A percentile compares a stretch with the other conserved stretches of the same genome.
Conservation (phyloP, 1,140 invertebrate genomes). For the Drosophila biarmipes region DNA sequence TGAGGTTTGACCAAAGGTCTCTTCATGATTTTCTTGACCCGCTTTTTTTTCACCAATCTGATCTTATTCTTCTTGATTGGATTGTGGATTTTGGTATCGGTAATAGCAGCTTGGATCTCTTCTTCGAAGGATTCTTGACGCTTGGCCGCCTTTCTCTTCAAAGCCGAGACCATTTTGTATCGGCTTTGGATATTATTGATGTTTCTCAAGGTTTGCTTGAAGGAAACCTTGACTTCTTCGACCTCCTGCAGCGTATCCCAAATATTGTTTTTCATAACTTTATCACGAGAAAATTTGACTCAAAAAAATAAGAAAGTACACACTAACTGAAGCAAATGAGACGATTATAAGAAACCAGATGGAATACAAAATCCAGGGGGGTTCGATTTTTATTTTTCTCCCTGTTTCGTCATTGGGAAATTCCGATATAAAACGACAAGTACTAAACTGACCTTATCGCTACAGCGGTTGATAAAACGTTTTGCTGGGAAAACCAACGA, state of each 20-base stretch:
- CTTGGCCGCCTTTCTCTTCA: conserved; percentile 8
- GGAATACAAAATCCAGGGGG: not conserved
- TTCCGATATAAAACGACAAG: conserved; percentile 26
- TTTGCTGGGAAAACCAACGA: conserved; percentile 16
- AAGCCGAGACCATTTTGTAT: conserved; percentile 25
- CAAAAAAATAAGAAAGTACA: conserved; percentile 1
- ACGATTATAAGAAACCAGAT: not conserved
- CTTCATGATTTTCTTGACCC: not conserved
- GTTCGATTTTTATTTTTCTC: conserved; percentile 2
- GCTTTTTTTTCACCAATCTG: not conserved
- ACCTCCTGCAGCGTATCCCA: conserved; percentile 39
- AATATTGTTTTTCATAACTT: conserved; percentile 40
- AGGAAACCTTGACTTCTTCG: conserved; percentile 47
- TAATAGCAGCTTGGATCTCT: conserved; percentile 61
- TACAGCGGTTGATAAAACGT: conserved; percentile 7
- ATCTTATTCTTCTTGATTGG: conserved; percentile 2
- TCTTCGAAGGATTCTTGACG: conserved; percentile 30
- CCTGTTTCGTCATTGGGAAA: conserved; percentile 27
- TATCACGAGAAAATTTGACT: conserved; percentile 45
- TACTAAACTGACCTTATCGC: conserved; percentile 18
- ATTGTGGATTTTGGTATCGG: conserved; percentile 7
- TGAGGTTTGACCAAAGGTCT: not conserved
- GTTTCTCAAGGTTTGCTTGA: conserved; percentile 25
- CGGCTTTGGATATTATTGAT: conserved; percentile 47
- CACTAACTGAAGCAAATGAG: not conserved